Evolutionary conservation across 2,888 invertebrate genomes (phyloP), one percentile per base, ranked within the genome.

Genomic region (Micoletzkya japonica): DNA sequence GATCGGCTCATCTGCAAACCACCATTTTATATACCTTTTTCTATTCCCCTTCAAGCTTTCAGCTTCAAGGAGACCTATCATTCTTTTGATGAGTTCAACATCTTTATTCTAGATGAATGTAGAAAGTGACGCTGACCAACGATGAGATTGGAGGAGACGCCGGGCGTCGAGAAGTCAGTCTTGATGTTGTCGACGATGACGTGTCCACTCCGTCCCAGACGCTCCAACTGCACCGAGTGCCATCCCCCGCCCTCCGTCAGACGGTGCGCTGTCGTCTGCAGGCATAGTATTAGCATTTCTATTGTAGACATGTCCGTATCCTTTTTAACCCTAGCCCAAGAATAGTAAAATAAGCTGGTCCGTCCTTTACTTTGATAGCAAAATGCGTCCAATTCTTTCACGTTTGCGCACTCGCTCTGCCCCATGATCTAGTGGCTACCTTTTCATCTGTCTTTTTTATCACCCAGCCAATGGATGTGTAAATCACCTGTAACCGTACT

Each of bases 401-500:
- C n/a, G n/a, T n/a, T n/a, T n/a, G n/a, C n/a, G n/a, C n/a, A n/a
- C n/a, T n/a, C n/a, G n/a, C n/a, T n/a, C n/a, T n/a, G n/a, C n/a
- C n/a, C n/a, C n/a, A n/a, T n/a, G n/a, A n/a, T n/a, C n/a, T n/a
- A n/a, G n/a, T n/a, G n/a, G n/a, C n/a, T n/a, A n/a, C n/a, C n/a
- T n/a, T n/a, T n/a, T n/a, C n/a, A n/a, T n/a, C n/a, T n/a, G n/a
- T n/a, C n/a, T n/a, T n/a, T n/a, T n/a, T n/a, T n/a, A n/a, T n/a
- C n/a, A n/a, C n/a, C n/a, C n/a, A n/a, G n/a, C n/a, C n/a, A n/a
- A n/a, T n/a, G n/a, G n/a, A n/a, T n/a, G n/a, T n/a, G n/a, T 20
- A 24, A 24, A 4, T 4, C 32, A 81, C 82, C 80, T 93, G 90
- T 67, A 94, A 91, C 84, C 93, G 91, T 3, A 92, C 90, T 0